Evolutionary conservation across 2,113 vertebrate species (phyloP).

Genomic region (Grammomys dolichurus): DNA sequence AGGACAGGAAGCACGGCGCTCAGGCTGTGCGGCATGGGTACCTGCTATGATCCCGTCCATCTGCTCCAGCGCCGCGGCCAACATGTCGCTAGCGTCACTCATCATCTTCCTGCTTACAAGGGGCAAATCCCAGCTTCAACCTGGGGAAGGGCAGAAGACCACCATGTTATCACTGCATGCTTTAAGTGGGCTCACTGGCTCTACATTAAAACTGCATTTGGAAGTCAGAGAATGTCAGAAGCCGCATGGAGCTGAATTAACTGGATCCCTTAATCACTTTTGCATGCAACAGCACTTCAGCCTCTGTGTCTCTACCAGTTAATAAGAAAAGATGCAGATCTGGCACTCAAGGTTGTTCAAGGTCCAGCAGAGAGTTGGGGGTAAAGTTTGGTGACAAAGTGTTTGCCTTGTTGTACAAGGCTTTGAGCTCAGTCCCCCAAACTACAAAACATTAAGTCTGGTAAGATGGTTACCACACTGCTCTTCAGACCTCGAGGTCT

Average conservation of each 20-base stretch:
- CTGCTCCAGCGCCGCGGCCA: conserved; percentile 98
- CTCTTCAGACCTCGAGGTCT: neutral
- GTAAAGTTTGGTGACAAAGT: neutral
- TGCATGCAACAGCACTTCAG: neutral
- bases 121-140: conserved; percentile 67
- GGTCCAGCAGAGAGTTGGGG: neutral
- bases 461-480: neutral
- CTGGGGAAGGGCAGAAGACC: conserved; percentile 30
- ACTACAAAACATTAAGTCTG: neutral
- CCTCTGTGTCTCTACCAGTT: neutral
- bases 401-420: neutral
- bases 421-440: neutral
- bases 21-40: conserved; percentile 60
- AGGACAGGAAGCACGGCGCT: neutral
- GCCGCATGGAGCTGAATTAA: neutral
- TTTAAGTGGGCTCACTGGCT: conserved; percentile 58
- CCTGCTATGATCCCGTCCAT: conserved; percentile 99
- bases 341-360: neutral
- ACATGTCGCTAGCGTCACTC: conserved; percentile 99
- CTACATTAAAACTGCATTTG: neutral
- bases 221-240: neutral
- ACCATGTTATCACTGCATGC: neutral
- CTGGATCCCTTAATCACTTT: neutral
- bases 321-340: neutral
- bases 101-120: conserved; percentile 91